Evolutionary conservation across 2,113 vertebrate species (phyloP).

Genomic region (Falcunculus frontatus): DNA sequence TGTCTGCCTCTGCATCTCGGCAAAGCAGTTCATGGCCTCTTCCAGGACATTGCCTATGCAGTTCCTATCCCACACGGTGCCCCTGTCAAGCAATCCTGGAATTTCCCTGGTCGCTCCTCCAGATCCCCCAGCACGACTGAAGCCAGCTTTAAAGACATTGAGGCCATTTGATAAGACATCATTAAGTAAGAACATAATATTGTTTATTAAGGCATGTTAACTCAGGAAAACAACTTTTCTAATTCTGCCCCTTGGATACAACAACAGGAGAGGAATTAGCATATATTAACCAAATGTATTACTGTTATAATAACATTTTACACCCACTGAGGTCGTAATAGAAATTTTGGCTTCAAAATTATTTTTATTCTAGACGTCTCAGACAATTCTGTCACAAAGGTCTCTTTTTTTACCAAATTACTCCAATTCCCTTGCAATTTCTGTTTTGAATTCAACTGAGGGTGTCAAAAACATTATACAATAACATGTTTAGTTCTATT

Average conservation of each 20-base stretch:
- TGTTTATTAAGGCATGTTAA: slow-evolving; percentile 70
- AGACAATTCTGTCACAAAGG: neutral
- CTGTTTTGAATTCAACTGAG: neutral
- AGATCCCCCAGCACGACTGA: slow-evolving; percentile 83
- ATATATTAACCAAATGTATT: slow-evolving; percentile 21
- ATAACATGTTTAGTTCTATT: neutral
- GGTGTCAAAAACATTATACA: neutral
- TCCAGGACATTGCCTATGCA: slow-evolving; percentile 89
- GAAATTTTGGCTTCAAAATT: neutral
- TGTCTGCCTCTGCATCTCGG: slow-evolving; percentile 90
- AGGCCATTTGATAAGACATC: slow-evolving; percentile 88
- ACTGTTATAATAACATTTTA: neutral
- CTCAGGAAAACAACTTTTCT: slow-evolving; percentile 57
- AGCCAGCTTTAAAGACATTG: slow-evolving; percentile 96
- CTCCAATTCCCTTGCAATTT: neutral
- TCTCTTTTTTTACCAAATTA: neutral
- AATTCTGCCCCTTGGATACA: neutral
- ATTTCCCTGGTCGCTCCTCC: slow-evolving; percentile 84
- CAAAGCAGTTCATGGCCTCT: slow-evolving; percentile 92
- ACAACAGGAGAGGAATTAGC: neutral
- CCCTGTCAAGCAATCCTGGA: slow-evolving; percentile 86
- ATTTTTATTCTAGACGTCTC: slow-evolving; percentile 9
- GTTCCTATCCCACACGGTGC: slow-evolving; percentile 85
- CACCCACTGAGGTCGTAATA: neutral
- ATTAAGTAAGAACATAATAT: slow-evolving; percentile 59